Evolutionary conservation across 2,113 vertebrate species (phyloP), one percentile per base, ranked within the genome.

Genomic region (human (Homo sapiens)): DNA sequence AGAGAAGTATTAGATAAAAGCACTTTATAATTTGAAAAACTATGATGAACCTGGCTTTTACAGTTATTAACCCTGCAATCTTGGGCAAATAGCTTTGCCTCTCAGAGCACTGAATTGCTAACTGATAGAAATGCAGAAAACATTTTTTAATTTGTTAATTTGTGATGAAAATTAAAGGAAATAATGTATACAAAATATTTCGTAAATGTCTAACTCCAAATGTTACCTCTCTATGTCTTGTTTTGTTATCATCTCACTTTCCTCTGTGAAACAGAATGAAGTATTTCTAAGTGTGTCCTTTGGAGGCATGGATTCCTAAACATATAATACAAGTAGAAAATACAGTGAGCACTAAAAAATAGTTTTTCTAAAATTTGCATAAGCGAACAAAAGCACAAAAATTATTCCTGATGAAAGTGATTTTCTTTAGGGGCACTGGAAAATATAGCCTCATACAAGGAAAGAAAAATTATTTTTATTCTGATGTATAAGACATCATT

Each of bases 381-480:
- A 79, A 87, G 27, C 14, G 38, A 93, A 40, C 23, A 57, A 96
- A 92, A 80, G 3, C 55, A 96, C 43, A 23, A 75, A 50, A 89
- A 57, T 64, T 81, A 0, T 8, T 38, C 18, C 30, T 81, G 5
- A 84, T 43, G 59, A 59, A 5, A 83, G 43, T 64, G 10, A 1
- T 90, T 89, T 89, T 35, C 18, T 20, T 80, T 83, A 2, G 17
- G 11, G 40, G 38, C 9, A 48, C 6, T 52, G n/a, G n/a, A 85
- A 17, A 88, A 85, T 68, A 85, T 88, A 85, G 23, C 25, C 61
- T 86, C 30, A 32, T 38, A 66, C 1, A 86, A 38, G 8, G 55
- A 91, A 86, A n/a, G 13, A 30, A 86, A 84, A 91, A 68, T 91
- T 94, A 35, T 97, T 76, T 86, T 57, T 75, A 83, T 82, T 83